These are phyloP conservation scores for Teleogryllus oceanicus DNA, from an alignment of 2,888 invertebrate genomes.

Conservation along the genomic window DNA sequence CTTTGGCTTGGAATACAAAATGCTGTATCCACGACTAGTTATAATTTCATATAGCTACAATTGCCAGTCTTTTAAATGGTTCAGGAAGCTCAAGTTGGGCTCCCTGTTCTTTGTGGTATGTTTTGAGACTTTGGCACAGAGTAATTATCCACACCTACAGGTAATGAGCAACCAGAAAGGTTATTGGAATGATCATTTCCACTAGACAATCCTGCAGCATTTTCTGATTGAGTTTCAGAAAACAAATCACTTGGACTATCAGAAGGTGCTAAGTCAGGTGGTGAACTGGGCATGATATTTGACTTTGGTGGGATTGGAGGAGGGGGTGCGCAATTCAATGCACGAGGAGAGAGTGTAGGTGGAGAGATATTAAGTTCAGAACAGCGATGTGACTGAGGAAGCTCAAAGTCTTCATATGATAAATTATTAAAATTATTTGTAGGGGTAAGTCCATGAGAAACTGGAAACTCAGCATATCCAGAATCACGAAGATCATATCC, in stretches of 20 bases:
- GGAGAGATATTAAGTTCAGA: slow-evolving; percentile 37
- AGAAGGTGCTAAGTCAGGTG: slow-evolving; percentile 21
- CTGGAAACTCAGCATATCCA: slow-evolving; percentile 46
- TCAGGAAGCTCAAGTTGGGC: slow-evolving; percentile 25
- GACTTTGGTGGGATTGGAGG: slow-evolving; percentile 43
- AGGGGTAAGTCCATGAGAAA: slow-evolving; percentile 31
- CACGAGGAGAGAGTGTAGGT: slow-evolving; percentile 39
- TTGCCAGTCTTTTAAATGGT: slow-evolving; percentile 11
- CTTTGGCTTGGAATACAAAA: slow-evolving; percentile 8
- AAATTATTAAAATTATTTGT: slow-evolving; percentile 46
- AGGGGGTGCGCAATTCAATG: slow-evolving; percentile 39
- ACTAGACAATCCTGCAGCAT: background rate
- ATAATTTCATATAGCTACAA: background rate
- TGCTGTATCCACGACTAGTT: slow-evolving; percentile 7
- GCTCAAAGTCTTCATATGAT: slow-evolving; percentile 50
- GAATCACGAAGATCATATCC: slow-evolving; percentile 56
- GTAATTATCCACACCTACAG: slow-evolving; percentile 45
- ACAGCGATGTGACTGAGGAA: slow-evolving; percentile 37
- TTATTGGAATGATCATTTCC: background rate
- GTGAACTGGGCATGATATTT: slow-evolving; percentile 35
- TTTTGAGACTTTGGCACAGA: slow-evolving; percentile 48
- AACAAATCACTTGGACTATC: background rate
- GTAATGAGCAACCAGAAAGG: slow-evolving; percentile 2
- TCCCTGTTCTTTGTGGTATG: slow-evolving; percentile 35
- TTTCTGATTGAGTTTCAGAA: background rate